Evolutionary conservation across 2,888 invertebrate species (phyloP).

Genomic region (Exocentrus adspersus): DNA sequence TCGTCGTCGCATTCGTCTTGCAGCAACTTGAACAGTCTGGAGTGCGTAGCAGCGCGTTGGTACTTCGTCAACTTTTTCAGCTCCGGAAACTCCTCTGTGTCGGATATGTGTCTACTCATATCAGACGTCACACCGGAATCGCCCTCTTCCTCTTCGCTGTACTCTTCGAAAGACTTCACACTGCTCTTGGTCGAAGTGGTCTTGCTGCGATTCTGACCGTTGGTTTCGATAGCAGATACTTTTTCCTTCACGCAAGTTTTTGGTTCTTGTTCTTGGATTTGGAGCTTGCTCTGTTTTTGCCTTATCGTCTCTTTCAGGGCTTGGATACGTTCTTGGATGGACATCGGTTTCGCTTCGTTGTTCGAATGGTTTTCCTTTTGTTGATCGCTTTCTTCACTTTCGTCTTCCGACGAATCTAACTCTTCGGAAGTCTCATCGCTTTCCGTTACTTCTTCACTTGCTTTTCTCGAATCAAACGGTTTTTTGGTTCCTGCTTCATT

Average conservation of each 20-base stretch:
- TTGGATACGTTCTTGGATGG: conserved; percentile 60
- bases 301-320: conserved; percentile 56
- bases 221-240: conserved; percentile 47
- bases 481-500: too few species aligned
- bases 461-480: not conserved
- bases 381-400: conserved; percentile 32
- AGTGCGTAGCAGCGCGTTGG: conserved; percentile 78
- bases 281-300: conserved; percentile 40
- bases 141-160: conserved; percentile 66
- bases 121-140: conserved; percentile 79
- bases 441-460: conserved; percentile 34
- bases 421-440: conserved; percentile 31
- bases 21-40: conserved; percentile 73
- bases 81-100: conserved; percentile 72
- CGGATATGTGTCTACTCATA: conserved; percentile 74
- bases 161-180: conserved; percentile 60
- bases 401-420: conserved; percentile 30
- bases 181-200: conserved; percentile 54
- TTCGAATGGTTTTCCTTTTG: conserved; percentile 37
- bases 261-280: conserved; percentile 43
- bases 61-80: conserved; percentile 70
- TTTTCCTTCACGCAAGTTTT: conserved; percentile 49
- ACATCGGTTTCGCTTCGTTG: conserved; percentile 42
- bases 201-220: conserved; percentile 43
- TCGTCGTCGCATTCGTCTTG: conserved; percentile 69